phyloP scores from a whole-genome alignment of 1,140 invertebrate species.

The Cardiocondyla obscurior region DNA sequence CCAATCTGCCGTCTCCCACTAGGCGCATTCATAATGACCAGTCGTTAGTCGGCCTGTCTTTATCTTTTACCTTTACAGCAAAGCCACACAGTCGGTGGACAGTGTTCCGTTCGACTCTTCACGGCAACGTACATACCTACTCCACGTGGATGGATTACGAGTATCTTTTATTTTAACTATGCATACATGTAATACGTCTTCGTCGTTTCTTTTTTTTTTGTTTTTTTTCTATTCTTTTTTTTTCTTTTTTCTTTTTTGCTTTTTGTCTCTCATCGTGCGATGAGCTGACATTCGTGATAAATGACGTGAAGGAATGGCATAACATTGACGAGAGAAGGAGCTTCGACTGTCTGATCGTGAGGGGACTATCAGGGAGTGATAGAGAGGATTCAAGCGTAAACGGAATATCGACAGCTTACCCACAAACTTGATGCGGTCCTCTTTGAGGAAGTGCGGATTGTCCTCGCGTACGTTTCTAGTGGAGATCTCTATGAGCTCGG shows the following conservation, averaged over 20 bases:
- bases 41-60: conserved; percentile 75
- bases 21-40: conserved; percentile 85
- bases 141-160: conserved; percentile 63
- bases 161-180: conserved; percentile 57
- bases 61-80: conserved; percentile 71
- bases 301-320: neutral
- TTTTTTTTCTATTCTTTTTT: too few species aligned
- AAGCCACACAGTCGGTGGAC: conserved; percentile 62
- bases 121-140: conserved; percentile 65
- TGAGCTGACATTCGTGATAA: neutral
- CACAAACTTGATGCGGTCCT: conserved; percentile 79
- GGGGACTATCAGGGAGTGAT: neutral
- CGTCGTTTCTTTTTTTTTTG: neutral
- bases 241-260: neutral
- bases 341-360: conserved; percentile 31
- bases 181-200: conserved; percentile 30
- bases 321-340: conserved; percentile 28
- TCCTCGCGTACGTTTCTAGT: conserved; percentile 77
- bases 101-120: conserved; percentile 58
- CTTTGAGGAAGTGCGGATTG: conserved; percentile 77
- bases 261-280: neutral
- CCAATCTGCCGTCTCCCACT: conserved; percentile 88
- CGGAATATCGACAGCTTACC: conserved; percentile 70
- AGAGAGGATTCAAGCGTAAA: neutral
- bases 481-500: conserved; percentile 85